Evolutionary conservation across 2,888 invertebrate species (phyloP).

Genomic region (Epinotia ramella): DNA sequence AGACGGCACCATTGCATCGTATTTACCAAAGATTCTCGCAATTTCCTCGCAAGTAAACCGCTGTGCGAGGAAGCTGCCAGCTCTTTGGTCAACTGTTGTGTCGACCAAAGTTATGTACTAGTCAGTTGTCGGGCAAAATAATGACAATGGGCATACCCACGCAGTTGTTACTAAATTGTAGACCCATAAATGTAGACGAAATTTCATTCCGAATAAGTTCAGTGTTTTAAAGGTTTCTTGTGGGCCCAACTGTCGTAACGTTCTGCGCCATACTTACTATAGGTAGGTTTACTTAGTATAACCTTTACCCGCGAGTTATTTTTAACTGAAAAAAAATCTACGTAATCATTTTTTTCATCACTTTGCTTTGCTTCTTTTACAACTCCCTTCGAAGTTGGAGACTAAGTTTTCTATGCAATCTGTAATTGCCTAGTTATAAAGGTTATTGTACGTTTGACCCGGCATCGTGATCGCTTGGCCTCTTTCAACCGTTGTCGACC

Average conservation of each 20-base stretch:
- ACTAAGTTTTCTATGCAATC: too few species aligned
- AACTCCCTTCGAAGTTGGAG: not conserved
- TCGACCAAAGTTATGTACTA: too few species aligned
- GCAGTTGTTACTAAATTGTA: not conserved
- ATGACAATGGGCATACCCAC: not conserved
- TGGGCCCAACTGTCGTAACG: not conserved
- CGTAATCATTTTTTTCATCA: not conserved
- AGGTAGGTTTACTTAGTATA: not conserved
- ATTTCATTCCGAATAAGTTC: conserved; percentile 6
- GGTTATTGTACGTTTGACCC: too few species aligned
- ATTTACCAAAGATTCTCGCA: too few species aligned
- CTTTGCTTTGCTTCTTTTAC: not conserved
- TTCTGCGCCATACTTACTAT: not conserved
- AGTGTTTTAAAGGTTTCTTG: not conserved
- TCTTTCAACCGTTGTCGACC: too few species aligned
- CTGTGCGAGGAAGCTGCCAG: too few species aligned
- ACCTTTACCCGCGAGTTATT: not conserved
- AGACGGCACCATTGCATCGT: too few species aligned
- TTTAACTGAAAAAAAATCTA: not conserved
- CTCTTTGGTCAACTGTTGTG: too few species aligned
- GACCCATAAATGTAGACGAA: not conserved
- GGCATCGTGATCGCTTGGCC: too few species aligned
- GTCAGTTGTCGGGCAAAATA: not conserved
- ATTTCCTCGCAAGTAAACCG: too few species aligned
- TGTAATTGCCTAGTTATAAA: too few species aligned